phyloP scores from a whole-genome alignment of 2,797 vertebrate species.

The Gobionotothen gibberifrons region DNA sequence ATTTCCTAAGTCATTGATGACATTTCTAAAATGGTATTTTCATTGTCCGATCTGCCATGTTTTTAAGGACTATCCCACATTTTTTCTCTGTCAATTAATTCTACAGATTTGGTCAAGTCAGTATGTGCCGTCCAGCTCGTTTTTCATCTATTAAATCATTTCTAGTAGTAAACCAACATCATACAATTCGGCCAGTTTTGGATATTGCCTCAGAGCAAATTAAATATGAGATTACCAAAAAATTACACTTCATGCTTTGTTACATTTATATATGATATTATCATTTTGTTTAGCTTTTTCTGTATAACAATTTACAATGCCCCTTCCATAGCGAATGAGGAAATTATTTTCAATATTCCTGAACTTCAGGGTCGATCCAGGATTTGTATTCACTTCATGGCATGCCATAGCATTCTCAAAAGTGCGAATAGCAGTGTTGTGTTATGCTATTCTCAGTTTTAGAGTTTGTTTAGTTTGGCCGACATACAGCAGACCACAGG shows the following conservation, averaged over 20 bases:
- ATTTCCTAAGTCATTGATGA: not conserved
- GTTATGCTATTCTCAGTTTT: not conserved
- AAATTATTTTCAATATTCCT: not conserved
- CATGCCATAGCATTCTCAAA: not conserved
- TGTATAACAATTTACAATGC: not conserved
- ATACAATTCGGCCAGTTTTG: not conserved
- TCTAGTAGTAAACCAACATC: not conserved
- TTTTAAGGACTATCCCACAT: not conserved
- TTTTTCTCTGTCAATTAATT: not conserved
- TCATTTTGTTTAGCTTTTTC: not conserved
- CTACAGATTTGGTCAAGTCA: not conserved
- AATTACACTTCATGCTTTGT: not conserved
- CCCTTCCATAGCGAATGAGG: not conserved
- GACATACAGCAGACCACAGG: not conserved
- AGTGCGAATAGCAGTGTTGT: constrained; percentile 1
- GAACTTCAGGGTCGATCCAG: not conserved
- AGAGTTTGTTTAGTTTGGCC: not conserved
- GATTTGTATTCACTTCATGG: constrained; percentile 9
- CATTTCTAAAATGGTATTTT: not conserved
- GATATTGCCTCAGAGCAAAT: constrained; percentile 5
- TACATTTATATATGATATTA: not conserved
- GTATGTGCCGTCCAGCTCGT: too few species aligned
- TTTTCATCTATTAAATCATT: not conserved
- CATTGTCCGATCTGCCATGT: not conserved
- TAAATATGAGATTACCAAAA: constrained; percentile 4